Evolutionary conservation across 2,113 vertebrate genomes (phyloP).

Genomic region (Crotophaga sulcirostris): DNA sequence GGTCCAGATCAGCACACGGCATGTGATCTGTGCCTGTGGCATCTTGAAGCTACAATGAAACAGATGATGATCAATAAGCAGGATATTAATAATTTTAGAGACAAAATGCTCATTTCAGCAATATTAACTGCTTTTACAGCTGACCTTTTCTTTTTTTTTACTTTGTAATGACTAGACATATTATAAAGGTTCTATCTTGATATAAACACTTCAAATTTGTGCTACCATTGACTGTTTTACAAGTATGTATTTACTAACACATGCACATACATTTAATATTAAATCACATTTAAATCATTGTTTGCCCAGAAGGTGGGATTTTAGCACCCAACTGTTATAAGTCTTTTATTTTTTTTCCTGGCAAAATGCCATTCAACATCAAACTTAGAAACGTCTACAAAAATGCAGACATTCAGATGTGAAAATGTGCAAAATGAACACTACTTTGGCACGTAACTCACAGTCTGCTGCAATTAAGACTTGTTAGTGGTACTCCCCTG

Average conservation of each 20-base stretch:
- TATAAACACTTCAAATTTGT: background rate
- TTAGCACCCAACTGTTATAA: background rate
- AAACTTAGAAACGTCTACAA: background rate
- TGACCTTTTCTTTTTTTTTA: background rate
- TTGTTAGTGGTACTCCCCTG: background rate
- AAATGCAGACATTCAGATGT: background rate
- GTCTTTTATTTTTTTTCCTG: background rate
- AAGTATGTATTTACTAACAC: background rate
- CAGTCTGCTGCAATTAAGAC: background rate
- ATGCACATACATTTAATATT: background rate
- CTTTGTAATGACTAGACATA: background rate
- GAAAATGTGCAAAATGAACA: background rate
- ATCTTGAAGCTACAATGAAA: background rate
- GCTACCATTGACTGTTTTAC: background rate
- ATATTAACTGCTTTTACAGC: background rate
- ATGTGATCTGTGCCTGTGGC: background rate
- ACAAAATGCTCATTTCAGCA: background rate
- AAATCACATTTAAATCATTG: background rate
- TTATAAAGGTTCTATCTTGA: background rate
- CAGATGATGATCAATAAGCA: background rate
- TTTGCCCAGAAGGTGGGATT: background rate
- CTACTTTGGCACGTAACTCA: background rate
- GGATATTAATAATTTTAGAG: background rate
- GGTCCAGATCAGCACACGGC: background rate
- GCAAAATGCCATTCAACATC: background rate